Evolutionary conservation across 1,140 invertebrate species (phyloP), one percentile per base, ranked within the genome.

Genomic region (Cyrtorhinus lividipennis): DNA sequence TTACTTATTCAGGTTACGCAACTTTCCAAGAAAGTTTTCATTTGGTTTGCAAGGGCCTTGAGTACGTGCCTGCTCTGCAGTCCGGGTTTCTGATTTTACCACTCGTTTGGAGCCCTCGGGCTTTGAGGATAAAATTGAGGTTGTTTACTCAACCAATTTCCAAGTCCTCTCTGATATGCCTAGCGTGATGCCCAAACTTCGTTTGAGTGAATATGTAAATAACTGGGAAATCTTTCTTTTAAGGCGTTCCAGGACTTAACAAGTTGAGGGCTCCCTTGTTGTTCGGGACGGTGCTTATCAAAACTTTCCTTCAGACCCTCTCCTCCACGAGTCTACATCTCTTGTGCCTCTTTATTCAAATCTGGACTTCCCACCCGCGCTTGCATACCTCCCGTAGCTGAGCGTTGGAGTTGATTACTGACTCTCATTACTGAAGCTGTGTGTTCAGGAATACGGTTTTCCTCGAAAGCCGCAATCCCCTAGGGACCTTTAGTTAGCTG

Each of bases 171-270:
- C 48, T 53, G 48, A 53, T 53, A 53, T 53, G 48, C 20, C 48
- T 53, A 53, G 12, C 48, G 48, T 53, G 20, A 53, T 13, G 48
- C 8, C 48, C 18, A 53, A 53, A 53, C 48, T 53, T 53, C 48
- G 48, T 53, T 53, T 53, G 48, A 53, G 48, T 53, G 48, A 53
- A 53, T 53, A 53, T 53, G 48, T 53, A 53, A 53, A 53, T 53
- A 53, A 10, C 48, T 12, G 5, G 20, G 10, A 53, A 20, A 5
- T 20, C 20, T 53, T 53, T 53, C 20, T 53, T 53, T 53, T 53
- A 53, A 53, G 20, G 48, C 10, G 48, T 53, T 22, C 20, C 3
- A 20, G 48, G 30, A 38, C 30, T 38, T 38, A 53, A 53, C 12
- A 53, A 53, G 48, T 53, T 53, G 20, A 22, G 5, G 48, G 10